Base-by-base conservation (phyloP, 2,797 vertebrate species). In the Spinus pinus region DNA sequence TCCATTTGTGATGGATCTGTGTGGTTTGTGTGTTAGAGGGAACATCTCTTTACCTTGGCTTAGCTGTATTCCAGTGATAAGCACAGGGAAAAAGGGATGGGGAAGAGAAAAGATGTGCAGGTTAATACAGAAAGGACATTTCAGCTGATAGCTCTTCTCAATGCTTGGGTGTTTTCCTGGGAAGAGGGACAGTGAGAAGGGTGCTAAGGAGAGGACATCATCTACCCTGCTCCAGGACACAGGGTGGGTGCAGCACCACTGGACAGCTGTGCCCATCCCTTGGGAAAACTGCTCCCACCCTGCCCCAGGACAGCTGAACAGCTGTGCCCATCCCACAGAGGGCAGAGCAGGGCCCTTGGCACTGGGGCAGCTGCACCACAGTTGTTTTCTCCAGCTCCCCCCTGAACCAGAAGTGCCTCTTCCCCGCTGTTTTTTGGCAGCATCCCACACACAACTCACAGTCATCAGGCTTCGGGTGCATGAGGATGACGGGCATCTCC, bases 381-480 rank as follows among this genome's bases (percentile, higher is more conserved):
- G 2, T 2, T 30, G 47, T 47, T 66, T 60, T 57, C 27, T 25
- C 27, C 24, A 14, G 25, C 33, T 58, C 19, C 44, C 30, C 35
- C 56, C 44, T 6, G 14, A 74, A 41, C 0, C 4, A 75, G 41
- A 14, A 21, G 61, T n/a, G 51, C 31, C n/a, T 70, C 25, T 44
- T 61, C 30, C 46, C 72, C 3, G 0, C 19, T 1, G 3, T 2
- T 6, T 74, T 65, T n/a, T 0, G 0, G 33, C 13, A n/a, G 51
- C 44, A 25, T 57, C 70, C 79, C 39, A 10, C 51, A 56, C 2
- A 2, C 19, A 46, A 95, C 97, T 98, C 47, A 99, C 99, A 91
- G 12, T 98, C 97, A 4, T 37, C 57, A 18, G 99, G 98, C 94
- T 99, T 99, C 10, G 98, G 98, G 75, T 99, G 98, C 98, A 99